phyloP scores from a whole-genome alignment of 2,113 vertebrate species.

The Oryzias melastigma region DNA sequence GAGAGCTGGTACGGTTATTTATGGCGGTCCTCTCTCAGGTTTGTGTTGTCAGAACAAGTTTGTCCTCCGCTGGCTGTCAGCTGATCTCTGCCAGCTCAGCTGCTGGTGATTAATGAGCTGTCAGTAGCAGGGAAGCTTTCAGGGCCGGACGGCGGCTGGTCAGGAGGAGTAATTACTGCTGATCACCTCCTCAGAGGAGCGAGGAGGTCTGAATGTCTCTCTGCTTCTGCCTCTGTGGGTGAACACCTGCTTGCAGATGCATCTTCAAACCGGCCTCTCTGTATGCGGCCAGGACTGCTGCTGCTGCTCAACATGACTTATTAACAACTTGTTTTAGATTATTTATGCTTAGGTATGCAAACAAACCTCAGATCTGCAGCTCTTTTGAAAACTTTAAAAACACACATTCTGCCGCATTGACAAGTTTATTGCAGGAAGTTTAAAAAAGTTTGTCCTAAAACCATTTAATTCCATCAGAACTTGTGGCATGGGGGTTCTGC shows the following conservation, averaged over 20 bases:
- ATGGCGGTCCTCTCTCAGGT: constrained; percentile 38
- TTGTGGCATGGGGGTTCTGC: no score
- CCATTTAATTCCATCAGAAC: no score
- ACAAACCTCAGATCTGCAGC: no score
- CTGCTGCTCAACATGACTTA: background rate
- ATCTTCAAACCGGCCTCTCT: background rate
- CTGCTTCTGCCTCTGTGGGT: constrained; percentile 3
- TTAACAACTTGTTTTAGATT: background rate
- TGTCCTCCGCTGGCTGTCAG: constrained; percentile 23
- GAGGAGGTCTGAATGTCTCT: constrained; percentile 27
- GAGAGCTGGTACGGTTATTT: background rate
- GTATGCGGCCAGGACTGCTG: background rate
- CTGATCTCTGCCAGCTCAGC: constrained; percentile 25
- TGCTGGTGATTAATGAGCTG: constrained; percentile 70
- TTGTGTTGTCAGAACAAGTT: constrained; percentile 62
- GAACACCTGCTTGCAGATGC: background rate
- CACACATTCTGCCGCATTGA: no score
- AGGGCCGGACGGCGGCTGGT: constrained; percentile 44
- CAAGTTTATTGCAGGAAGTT: no score
- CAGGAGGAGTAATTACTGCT: constrained; percentile 62
- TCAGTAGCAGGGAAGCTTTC: constrained; percentile 46
- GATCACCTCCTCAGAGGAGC: constrained; percentile 47
- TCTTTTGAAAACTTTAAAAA: no score
- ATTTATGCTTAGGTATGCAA: background rate
- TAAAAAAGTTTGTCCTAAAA: no score